Base-by-base conservation (phyloP, 2,797 vertebrate species). In the Acestrorhynchus altus region DNA sequence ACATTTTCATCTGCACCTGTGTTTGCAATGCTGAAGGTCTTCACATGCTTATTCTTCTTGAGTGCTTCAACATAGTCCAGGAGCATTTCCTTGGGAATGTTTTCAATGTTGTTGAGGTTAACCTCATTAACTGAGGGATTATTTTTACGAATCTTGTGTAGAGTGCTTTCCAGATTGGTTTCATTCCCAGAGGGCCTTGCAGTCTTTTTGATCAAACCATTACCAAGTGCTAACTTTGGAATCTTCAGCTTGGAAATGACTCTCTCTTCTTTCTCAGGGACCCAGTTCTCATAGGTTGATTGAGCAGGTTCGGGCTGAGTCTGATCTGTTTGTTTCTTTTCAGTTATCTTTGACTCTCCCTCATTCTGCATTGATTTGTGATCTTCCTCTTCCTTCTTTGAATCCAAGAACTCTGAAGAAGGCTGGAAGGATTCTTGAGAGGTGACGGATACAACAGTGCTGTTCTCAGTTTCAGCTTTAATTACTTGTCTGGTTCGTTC, bases 31-130 rank as follows among this genome's bases (percentile, higher is more conserved):
- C 96, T 98, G 85, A 99, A 96, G 0, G 92, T 95, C 85, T 95
- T 97, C n/a, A 99, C 74, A 0, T 96, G 86, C 72, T 95, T 97
- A 42, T 98, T 99, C 88, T 96, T 99, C 84, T 96, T 98, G 88
- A 99, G 88, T 0, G 95, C 95, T 0, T 95, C 95, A 72, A 98
- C 96, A 0, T 98, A 99, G 73, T 98, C 96, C 66, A 96, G 42
- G 24, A 99, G 90, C 97, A 99, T 98, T 74, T 96, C 96, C 84
- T 95, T 98, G 80, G 98, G 98, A 94, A 99, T 94, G 78, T 99
- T 99, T 84, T 99, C 98, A 42, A 99, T 96, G 85, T 99, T 99
- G 93, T 99, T 99, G 84, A 99, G 91, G 87, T 99, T 99, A 35
- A 99, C 93, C 56, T 99, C 98, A 1, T 93, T 96, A 86, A 98